Conservation (phyloP, 2,797 vertebrate genomes). For the Coccyzus lansbergi region DNA sequence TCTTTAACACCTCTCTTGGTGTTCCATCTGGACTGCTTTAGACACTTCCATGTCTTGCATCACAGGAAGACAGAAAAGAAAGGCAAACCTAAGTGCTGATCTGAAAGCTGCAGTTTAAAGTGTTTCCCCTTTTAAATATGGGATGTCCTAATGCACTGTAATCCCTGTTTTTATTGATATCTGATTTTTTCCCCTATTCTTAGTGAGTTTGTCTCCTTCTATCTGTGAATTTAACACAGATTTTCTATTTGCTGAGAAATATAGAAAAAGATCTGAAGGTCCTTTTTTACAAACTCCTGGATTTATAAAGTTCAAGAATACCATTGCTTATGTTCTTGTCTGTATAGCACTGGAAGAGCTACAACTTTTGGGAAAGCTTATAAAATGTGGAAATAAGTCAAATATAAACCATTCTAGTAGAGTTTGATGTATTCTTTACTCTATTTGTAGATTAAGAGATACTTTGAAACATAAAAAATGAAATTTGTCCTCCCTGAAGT, state of each 20-base stretch:
- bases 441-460: neutral
- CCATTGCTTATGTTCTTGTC: neutral
- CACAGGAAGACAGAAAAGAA: neutral
- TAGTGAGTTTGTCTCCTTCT: neutral
- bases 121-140: neutral
- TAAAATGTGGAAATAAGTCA: neutral
- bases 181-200: neutral
- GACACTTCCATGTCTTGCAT: neutral
- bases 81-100: neutral
- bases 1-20: conserved; percentile 35
- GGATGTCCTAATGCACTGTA: neutral
- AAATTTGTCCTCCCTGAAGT: neutral
- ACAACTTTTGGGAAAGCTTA: neutral
- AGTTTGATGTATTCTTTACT: neutral
- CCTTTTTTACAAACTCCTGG: neutral
- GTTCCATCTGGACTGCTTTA: conserved; percentile 51
- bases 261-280: neutral
- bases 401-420: neutral
- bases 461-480: neutral
- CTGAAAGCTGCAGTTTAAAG: neutral
- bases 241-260: neutral
- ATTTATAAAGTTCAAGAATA: neutral
- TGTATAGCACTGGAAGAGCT: neutral
- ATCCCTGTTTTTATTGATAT: neutral
- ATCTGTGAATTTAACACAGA: neutral